Conservation (phyloP, 2,888 invertebrate species). For the Andrena hattorfiana region DNA sequence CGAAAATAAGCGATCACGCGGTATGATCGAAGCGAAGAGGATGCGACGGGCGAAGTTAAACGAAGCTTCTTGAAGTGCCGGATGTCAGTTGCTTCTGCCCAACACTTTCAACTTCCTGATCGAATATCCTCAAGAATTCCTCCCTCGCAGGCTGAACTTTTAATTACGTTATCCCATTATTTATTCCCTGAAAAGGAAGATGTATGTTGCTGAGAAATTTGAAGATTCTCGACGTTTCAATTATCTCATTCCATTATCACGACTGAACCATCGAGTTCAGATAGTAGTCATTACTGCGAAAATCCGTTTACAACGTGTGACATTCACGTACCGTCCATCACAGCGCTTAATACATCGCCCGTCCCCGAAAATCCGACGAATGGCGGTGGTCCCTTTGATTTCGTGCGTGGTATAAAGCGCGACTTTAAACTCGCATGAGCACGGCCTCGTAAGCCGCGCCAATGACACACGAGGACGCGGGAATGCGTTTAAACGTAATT, state of each 20-base stretch:
- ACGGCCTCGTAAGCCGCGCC: constrained; percentile 25
- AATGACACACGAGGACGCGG: constrained; percentile 33
- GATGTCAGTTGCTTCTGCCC: constrained; percentile 16
- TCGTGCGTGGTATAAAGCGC: constrained; percentile 26
- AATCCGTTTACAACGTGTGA: constrained; percentile 33
- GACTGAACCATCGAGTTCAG: not conserved
- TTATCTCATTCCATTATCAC: constrained; percentile 4
- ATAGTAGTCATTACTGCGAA: constrained; percentile 12
- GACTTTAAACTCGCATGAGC: constrained; percentile 27
- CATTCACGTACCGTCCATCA: constrained; percentile 9
- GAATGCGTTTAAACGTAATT: constrained; percentile 65
- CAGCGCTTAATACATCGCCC: constrained; percentile 4
- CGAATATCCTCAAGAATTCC: constrained; percentile 13
- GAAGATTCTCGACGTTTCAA: constrained; percentile 1
- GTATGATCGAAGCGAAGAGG: constrained; percentile 11
- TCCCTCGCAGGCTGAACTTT: constrained; percentile 14
- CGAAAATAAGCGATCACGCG: constrained; percentile 47
- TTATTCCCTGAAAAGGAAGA: constrained; percentile 4
- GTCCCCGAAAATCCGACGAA: constrained; percentile 33
- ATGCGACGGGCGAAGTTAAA: constrained; percentile 42
- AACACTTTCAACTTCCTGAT: constrained; percentile 11
- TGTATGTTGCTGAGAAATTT: no score
- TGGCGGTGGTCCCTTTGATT: constrained; percentile 52
- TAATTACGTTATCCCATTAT: constrained; percentile 35
- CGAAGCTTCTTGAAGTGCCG: constrained; percentile 31